Evolutionary conservation across 2,113 vertebrate genomes (phyloP).

Genomic region (Gobiocypris rarus): DNA sequence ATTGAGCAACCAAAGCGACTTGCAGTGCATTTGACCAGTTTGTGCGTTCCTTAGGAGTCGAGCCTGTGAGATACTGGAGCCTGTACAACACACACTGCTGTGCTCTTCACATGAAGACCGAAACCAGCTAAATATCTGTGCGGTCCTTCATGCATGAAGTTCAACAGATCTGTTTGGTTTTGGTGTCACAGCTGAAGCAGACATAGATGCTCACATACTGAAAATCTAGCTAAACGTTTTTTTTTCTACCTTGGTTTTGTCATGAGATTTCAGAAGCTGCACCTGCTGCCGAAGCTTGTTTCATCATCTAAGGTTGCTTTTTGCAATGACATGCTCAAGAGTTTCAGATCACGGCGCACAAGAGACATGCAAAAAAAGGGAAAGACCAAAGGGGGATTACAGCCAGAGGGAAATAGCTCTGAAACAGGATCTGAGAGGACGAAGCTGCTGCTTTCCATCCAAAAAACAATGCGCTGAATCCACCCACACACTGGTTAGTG

Average conservation of each 20-base stretch:
- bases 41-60: neutral
- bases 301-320: neutral
- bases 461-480: neutral
- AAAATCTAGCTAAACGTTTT: neutral
- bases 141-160: neutral
- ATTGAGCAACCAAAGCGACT: neutral
- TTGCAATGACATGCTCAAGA: neutral
- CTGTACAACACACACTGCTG: neutral
- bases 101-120: neutral
- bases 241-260: conserved; percentile 32
- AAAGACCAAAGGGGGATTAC: conserved; percentile 56
- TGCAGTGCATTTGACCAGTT: neutral
- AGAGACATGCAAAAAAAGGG: conserved; percentile 45
- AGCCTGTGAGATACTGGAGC: neutral
- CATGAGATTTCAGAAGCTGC: conserved; percentile 22
- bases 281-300: conserved; percentile 21
- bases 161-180: neutral
- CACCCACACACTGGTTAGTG: neutral
- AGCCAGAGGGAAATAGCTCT: conserved; percentile 42
- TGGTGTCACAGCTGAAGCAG: neutral
- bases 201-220: neutral
- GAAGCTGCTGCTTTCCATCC: conserved; percentile 5
- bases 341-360: conserved; percentile 1
- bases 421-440: conserved; percentile 65
- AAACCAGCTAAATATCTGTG: neutral